A percentile compares a stretch with the other conserved stretches of the same genome.
These are phyloP conservation scores for Psittacula derbiana DNA, from an alignment of 2,797 vertebrate genomes.

Conservation along the genomic window DNA sequence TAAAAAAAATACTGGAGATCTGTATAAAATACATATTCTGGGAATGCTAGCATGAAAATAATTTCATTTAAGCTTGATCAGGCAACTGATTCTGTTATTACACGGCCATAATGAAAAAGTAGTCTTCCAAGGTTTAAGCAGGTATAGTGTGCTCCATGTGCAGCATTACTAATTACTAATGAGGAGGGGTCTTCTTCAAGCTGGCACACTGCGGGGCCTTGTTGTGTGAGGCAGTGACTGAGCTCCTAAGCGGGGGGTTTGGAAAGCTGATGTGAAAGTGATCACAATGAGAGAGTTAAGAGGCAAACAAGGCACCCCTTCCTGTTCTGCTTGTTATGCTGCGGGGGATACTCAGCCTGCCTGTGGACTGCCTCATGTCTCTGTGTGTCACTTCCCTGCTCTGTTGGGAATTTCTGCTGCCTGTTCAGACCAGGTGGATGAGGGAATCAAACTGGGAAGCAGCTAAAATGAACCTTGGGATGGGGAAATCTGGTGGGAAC, in stretches of 20 bases:
- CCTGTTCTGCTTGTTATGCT: neutral
- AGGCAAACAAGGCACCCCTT: neutral
- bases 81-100: neutral
- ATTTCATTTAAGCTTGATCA: conserved; percentile 62
- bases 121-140: neutral
- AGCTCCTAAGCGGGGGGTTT: neutral
- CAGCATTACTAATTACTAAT: neutral
- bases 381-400: rapidly evolving
- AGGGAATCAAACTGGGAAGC: neutral
- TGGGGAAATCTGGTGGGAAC: neutral
- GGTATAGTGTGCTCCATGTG: neutral
- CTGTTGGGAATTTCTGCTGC: neutral
- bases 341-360: neutral
- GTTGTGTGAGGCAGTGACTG: rapidly evolving
- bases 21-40: conserved; percentile 41
- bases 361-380: rapidly evolving
- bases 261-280: neutral
- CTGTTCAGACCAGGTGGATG: neutral
- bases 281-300: neutral
- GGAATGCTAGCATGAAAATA: conserved; percentile 45
- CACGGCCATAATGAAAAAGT: conserved; percentile 19
- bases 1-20: neutral
- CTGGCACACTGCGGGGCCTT: neutral
- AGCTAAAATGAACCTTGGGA: neutral
- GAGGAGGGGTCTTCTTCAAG: neutral